Evolutionary conservation across 2,888 invertebrate species (phyloP), one percentile per base, ranked within the genome.

Genomic region (Phragmatobia fuliginosa): DNA sequence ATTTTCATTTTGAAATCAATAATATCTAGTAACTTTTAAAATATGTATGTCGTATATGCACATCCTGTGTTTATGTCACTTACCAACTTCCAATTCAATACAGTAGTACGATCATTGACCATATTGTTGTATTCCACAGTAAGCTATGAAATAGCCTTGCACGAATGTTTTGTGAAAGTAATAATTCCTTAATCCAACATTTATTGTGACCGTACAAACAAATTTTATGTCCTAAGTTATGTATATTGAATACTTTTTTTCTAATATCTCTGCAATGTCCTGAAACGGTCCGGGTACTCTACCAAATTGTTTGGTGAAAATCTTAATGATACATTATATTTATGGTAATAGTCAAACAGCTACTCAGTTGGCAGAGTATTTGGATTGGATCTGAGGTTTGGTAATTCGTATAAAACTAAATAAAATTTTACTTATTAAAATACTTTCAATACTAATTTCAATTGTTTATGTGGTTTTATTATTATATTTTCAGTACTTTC

Each of bases 401-500:
- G 3, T 32, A 11, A n/a, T 33, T 33, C 18, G 1, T 61, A 25
- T 11, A 2, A 38, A 38, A 36, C 6, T 59, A 11, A 8, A 5
- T 18, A 1, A 3, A 21, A 31, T 11, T 1, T 1, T 11, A n/a
- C 8, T 21, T 18, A n/a, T n/a, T n/a, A n/a, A n/a, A n/a, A n/a
- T n/a, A n/a, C 21, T 45, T 45, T 45, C 7, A 1, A 33, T 36
- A 41, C 31, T 25, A 41, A 28, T 11, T 10, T 33, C n/a, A 16
- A 16, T 49, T 33, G 7, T 33, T n/a, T 11, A 28, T 62, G 25
- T 25, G 31, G 14, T 52, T 49, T 36, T 41, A 21, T 62, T 41
- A 33, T 21, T 45, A 33, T 66, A 56, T 28, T 97, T 97, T 80
- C 97, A 98, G 97, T 98, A 98, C 90, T 98, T 98, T 94, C 96